These are phyloP conservation scores for Euthynnus affinis DNA, from an alignment of 2,797 vertebrate species.

Conservation along the genomic window DNA sequence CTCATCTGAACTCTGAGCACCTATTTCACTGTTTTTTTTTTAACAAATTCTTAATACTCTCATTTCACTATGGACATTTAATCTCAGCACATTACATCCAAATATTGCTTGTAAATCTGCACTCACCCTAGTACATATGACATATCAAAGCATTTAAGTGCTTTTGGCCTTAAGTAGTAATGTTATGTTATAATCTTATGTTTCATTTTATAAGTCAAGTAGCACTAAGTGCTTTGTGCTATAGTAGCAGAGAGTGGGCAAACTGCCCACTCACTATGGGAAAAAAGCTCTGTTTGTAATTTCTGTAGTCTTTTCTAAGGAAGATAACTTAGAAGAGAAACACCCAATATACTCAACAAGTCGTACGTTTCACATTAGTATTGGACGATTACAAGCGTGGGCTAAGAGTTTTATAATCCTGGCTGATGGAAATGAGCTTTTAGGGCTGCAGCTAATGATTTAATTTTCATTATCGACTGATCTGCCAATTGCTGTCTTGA, in stretches of 20 bases:
- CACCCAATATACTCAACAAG: neutral
- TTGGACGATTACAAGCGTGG: neutral
- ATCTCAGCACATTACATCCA: neutral
- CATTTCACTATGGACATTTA: neutral
- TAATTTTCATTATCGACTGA: too few relatives aligned
- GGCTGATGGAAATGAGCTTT: neutral
- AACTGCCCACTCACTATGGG: slow-evolving; percentile 1
- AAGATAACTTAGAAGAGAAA: neutral
- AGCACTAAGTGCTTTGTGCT: slow-evolving; percentile 11
- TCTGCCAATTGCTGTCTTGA: too few relatives aligned
- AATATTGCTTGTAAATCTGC: neutral
- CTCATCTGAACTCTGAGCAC: too few relatives aligned
- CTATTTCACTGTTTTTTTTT: neutral
- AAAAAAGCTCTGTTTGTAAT: slow-evolving; percentile 8
- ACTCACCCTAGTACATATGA: slow-evolving; percentile 4
- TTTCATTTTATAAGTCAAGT: slow-evolving; percentile 28
- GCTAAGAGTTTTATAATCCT: neutral
- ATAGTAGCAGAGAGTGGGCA: slow-evolving; percentile 17
- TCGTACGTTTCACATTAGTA: neutral
- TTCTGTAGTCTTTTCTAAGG: neutral
- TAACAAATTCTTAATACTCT: neutral
- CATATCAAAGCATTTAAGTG: neutral
- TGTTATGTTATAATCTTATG: neutral
- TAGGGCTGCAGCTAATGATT: too few relatives aligned
- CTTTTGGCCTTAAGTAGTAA: neutral